Conservation (phyloP, 2,113 vertebrate species). For the Clupea harengus region DNA sequence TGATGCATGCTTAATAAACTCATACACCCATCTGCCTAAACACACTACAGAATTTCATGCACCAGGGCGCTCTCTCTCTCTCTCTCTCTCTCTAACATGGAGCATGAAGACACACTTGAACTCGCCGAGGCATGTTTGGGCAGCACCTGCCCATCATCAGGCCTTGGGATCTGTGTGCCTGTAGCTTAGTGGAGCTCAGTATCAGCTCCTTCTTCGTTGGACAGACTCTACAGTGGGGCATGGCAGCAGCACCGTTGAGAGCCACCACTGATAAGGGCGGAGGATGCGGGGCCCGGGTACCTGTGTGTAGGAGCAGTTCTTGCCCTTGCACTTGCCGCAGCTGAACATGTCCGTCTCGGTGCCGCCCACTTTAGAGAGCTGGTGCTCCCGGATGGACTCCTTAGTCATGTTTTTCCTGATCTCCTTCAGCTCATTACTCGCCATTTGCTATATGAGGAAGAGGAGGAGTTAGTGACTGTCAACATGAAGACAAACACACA, state of each 20-base stretch:
- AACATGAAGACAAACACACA: constrained; percentile 15
- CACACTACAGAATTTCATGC: background rate
- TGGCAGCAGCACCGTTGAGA: background rate
- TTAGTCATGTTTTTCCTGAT: constrained; percentile 93
- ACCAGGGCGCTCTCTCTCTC: background rate
- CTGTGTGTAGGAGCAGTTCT: constrained; percentile 87
- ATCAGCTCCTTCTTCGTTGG: background rate
- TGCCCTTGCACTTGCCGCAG: constrained; percentile 89
- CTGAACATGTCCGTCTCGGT: constrained; percentile 92
- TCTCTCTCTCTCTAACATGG: background rate
- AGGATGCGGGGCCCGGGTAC: background rate
- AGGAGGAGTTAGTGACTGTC: background rate
- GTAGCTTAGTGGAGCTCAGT: background rate
- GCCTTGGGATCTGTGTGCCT: background rate
- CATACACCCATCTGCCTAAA: too few relatives aligned
- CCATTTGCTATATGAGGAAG: constrained; percentile 83
- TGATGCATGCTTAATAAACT: too few relatives aligned
- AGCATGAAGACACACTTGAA: background rate
- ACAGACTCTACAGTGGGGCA: background rate
- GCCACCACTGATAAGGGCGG: background rate
- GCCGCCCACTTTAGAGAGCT: constrained; percentile 91
- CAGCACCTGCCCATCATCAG: background rate
- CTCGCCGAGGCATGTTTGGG: background rate
- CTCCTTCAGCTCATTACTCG: constrained; percentile 93
- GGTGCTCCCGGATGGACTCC: constrained; percentile 93